A percentile compares a stretch with the other conserved stretches of the same genome.
These are phyloP conservation scores for Hirtodrosophila alboralis DNA, from an alignment of 2,888 invertebrate genomes.

Conservation along the genomic window DNA sequence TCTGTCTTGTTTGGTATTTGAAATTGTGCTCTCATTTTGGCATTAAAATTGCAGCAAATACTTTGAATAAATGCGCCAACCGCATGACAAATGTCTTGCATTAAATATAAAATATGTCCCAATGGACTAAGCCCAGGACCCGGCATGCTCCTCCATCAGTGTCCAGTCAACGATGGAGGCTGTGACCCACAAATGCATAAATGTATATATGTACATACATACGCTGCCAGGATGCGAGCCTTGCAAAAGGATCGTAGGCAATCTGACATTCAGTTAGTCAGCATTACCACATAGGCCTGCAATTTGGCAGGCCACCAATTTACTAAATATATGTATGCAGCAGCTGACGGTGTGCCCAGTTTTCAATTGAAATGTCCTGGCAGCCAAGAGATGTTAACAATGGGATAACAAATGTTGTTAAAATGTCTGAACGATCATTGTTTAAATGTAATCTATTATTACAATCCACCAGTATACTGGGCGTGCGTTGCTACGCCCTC, in stretches of 20 bases:
- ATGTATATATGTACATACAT: constrained; percentile 10
- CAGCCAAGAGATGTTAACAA: neutral
- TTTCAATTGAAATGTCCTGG: constrained; percentile 5
- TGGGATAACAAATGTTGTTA: too few relatives aligned
- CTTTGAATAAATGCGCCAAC: constrained; percentile 68
- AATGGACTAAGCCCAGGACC: constrained; percentile 24
- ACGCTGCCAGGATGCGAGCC: constrained; percentile 7
- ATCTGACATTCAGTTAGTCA: constrained; percentile 27
- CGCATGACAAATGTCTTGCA: constrained; percentile 68
- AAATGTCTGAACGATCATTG: too few relatives aligned
- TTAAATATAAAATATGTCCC: constrained; percentile 68
- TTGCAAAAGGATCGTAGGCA: constrained; percentile 30
- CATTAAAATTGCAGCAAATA: constrained; percentile 70
- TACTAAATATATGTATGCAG: constrained; percentile 16
- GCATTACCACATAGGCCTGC: constrained; percentile 25
- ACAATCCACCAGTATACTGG: too few relatives aligned
- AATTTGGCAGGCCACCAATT: constrained; percentile 36
- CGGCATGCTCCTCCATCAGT: constrained; percentile 23
- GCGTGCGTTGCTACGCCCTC: too few relatives aligned
- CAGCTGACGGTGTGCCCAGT: neutral
- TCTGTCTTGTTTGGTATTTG: too few relatives aligned
- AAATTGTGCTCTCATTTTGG: constrained; percentile 66
- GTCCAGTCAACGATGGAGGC: constrained; percentile 28
- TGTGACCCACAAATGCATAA: constrained; percentile 48
- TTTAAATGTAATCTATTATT: too few relatives aligned